Evolutionary conservation across 2,888 invertebrate species (phyloP), one percentile per base, ranked within the genome.

Genomic region (Creontiades dilutus): DNA sequence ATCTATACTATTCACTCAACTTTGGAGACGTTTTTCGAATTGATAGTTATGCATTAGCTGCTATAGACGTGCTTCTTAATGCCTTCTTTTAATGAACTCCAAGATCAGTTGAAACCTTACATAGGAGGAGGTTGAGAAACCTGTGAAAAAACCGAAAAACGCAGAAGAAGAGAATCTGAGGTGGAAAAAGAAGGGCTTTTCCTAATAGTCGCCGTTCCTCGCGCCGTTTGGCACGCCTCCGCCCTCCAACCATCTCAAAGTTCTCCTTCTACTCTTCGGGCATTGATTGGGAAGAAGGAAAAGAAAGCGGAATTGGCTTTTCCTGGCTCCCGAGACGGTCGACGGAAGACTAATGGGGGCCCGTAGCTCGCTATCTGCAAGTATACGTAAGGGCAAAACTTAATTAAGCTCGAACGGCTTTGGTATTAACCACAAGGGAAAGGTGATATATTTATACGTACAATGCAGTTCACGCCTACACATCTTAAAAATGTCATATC

Each of bases 121-220:
- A 4, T 4, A 37, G 37, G 37, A 7, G 86, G 86, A 86, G 61
- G 61, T 86, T 61, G 86, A 86, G 61, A 68, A 86, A 86, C 68
- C 68, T 47, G n/a, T 5, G 14, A 47, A 16, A 47, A 16, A 47
- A 46, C 2, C 47, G 80, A 19, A 76, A 47, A 37, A 37, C 37
- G 37, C 37, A 37, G 19, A 46, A 47, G 37, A 47, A 81, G 37
- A 47, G 27, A 81, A 27, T 13, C 80, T 14, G 14, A 46, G 80
- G 46, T 37, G 13, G 80, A 81, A 81, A 47, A 13, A 47, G 47
- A 46, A 46, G 14, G 80, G 47, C 46, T 16, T 78, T 27, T 78
- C 52, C 23, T 82, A 82, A 82, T 82, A 52, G 82, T 52, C 52
- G 82, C 82, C 82, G 52, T 82, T 52, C 82, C 82, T 82, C 47